phyloP scores from a whole-genome alignment of 2,113 vertebrate genomes.

The Campylomormyrus tamandua region DNA sequence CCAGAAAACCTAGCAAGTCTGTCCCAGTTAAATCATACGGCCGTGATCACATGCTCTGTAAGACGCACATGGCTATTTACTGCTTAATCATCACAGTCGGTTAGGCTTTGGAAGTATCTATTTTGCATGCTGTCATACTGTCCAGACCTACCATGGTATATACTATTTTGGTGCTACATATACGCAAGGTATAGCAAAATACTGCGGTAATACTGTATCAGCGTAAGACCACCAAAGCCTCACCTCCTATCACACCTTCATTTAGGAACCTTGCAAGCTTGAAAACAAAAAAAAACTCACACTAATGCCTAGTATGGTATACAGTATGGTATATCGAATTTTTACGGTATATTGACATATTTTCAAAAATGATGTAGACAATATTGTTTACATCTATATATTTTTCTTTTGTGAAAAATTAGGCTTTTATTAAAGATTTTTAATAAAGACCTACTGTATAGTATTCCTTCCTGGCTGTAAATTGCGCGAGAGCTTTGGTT shows the following conservation, averaged over 20 bases:
- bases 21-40: slow-evolving; percentile 15
- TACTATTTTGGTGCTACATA: background rate
- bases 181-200: background rate
- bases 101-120: background rate
- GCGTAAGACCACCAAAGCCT: background rate
- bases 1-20: slow-evolving; percentile 3
- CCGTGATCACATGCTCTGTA: background rate
- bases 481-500: background rate
- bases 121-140: background rate
- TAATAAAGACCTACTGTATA: background rate
- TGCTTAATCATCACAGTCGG: background rate
- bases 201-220: background rate
- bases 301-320: background rate
- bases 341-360: background rate
- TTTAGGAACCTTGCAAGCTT: background rate
- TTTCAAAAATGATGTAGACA: background rate
- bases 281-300: background rate
- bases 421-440: background rate
- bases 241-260: background rate
- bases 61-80: background rate
- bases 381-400: background rate
- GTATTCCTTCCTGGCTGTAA: background rate
- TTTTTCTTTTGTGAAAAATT: background rate
- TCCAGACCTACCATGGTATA: background rate
- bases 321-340: background rate